phyloP scores from a whole-genome alignment of 2,797 vertebrate species.

The Anabas testudineus region DNA sequence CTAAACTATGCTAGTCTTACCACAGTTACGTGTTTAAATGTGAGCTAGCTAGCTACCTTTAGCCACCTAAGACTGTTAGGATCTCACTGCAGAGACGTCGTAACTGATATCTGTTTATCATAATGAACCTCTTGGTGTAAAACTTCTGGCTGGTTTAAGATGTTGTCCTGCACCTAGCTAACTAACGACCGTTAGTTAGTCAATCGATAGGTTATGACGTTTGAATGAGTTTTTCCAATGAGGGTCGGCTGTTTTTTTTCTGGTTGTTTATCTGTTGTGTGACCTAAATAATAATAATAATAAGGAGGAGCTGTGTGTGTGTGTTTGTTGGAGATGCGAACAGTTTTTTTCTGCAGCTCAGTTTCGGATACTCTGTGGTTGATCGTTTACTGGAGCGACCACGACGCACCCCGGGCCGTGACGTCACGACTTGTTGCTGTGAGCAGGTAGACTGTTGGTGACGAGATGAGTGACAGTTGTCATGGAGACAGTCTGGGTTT shows the following conservation, averaged over 20 bases:
- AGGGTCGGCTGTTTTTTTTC: background rate
- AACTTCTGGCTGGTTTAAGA: background rate
- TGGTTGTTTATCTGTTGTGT: background rate
- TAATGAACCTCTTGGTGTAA: background rate
- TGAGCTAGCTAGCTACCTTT: slow-evolving; percentile 1
- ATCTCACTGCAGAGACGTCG: background rate
- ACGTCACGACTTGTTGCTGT: background rate
- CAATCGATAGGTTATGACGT: background rate
- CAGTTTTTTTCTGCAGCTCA: background rate
- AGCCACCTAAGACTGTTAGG: background rate
- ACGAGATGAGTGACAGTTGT: background rate
- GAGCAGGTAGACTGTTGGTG: background rate
- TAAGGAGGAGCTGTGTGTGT: background rate
- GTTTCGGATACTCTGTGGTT: background rate
- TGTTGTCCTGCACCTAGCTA: background rate
- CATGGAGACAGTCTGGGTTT: background rate
- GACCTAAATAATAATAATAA: accelerated
- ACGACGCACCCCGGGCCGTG: background rate
- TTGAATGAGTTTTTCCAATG: background rate
- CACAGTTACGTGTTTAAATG: background rate
- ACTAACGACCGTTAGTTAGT: background rate
- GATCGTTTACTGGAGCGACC: background rate
- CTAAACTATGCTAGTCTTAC: slow-evolving; percentile 11
- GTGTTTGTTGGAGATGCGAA: background rate
- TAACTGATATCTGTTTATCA: background rate